Evolutionary conservation across 2,113 vertebrate genomes (phyloP), one percentile per base, ranked within the genome.

Genomic region (Anhinga anhinga): DNA sequence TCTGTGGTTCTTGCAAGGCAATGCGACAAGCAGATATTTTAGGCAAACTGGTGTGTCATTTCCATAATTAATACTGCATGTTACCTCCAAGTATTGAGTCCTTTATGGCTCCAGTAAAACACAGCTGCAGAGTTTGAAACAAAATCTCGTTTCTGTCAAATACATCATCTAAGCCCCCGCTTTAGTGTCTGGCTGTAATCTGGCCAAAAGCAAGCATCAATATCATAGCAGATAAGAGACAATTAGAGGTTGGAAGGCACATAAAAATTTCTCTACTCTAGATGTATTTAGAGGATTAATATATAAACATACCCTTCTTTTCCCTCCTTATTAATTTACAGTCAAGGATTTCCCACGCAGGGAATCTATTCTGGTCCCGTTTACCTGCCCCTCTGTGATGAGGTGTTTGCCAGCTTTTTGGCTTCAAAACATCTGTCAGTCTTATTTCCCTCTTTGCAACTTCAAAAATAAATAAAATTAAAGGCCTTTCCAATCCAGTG

Each of bases 131-230:
- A 71, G 30, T 72, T 30, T 65, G 58, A 90, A 93, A 32, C 25
- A 40, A 91, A 87, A 85, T 58, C 34, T 44, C 11, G 0, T 53
- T 40, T 55, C 38, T 59, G 27, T 63, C 50, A 85, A 84, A 62
- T 13, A 19, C 7, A 14, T 27, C 2, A 5, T 40, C 53, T 56
- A 36, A 69, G 25, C 25, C 19, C 50, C 11, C 0, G 1, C 30
- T 22, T 66, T 13, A 26, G 25, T 7, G n/a, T 36, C 73, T 76
- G 66, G 36, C 56, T 72, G 16, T 66, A 38, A 63, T 20, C 61
- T 71, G 78, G 56, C n/a, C 84, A 58, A 87, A 85, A 82, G 25
- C 50, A 84, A 52, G 22, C n/a, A 29, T 23, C 73, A 29, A 7
- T 82, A 56, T 50, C 2, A 7, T 7, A 66, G 77, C n/a, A 93